Conservation (phyloP, 1,140 invertebrate species). For the Drosophila bocqueti region DNA sequence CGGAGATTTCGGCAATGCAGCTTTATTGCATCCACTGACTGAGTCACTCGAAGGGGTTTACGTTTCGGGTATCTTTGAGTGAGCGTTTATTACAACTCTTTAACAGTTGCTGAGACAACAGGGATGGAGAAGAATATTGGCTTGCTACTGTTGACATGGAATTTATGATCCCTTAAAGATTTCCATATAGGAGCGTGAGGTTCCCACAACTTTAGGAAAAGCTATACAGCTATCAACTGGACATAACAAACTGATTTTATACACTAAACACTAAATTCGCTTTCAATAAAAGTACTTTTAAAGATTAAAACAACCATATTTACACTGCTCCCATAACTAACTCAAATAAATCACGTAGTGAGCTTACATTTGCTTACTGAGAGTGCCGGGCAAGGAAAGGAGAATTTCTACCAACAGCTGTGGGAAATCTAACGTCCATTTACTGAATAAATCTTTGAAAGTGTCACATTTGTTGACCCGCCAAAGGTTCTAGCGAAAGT, state of each 20-base stretch:
- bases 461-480: conserved; percentile 45
- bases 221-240: background rate
- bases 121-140: background rate
- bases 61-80: no score
- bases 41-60: background rate
- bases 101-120: background rate
- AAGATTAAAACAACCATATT: background rate
- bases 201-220: background rate
- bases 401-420: background rate
- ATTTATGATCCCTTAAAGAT: background rate
- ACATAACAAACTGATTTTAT: background rate
- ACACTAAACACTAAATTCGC: background rate
- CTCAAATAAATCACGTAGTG: conserved; percentile 5
- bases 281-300: background rate
- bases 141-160: background rate
- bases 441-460: conserved; percentile 41
- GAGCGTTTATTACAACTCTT: background rate
- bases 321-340: no score
- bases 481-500: conserved; percentile 26
- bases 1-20: background rate
- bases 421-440: conserved; percentile 29
- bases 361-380: background rate
- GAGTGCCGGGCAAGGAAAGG: background rate
- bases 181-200: background rate
- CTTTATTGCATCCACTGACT: background rate